Conservation (phyloP, 37 sponge, comb jelly and placozoan species). For the Petrosia ficiformis region DNA sequence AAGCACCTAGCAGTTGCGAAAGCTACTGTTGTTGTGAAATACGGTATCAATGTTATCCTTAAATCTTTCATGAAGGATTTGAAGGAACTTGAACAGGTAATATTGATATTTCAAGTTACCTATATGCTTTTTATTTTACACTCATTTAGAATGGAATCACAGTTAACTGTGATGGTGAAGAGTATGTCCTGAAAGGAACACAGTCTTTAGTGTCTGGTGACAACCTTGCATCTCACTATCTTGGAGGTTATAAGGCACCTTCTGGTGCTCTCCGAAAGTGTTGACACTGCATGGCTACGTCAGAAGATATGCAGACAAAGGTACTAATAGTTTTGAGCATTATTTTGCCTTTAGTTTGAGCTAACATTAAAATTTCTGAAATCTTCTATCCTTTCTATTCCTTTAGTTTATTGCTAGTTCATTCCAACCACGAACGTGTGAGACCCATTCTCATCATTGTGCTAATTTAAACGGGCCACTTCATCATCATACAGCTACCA, state of each 20-base stretch:
- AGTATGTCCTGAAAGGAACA: conserved; percentile 8
- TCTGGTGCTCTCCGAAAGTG: conserved; percentile 20
- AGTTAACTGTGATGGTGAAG: background rate
- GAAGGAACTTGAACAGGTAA: conserved; percentile 32
- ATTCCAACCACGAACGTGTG: conserved; percentile 22
- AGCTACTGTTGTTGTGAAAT: conserved; percentile 8
- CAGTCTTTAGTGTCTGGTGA: conserved; percentile 20
- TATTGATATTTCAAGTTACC: background rate
- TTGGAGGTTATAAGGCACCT: conserved; percentile 32
- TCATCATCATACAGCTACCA: conserved; percentile 58
- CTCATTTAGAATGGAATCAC: background rate
- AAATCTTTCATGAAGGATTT: conserved; percentile 41
- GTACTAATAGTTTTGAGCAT: conserved; percentile 12
- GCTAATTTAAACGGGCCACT: conserved; percentile 50
- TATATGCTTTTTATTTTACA: background rate
- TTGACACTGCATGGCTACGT: conserved; percentile 23
- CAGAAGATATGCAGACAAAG: conserved; percentile 20
- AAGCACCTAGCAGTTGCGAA: conserved; percentile 33
- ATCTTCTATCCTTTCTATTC: background rate
- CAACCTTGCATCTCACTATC: conserved; percentile 22
- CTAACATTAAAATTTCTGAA: background rate
- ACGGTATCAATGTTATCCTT: conserved; percentile 35
- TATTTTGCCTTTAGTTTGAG: background rate
- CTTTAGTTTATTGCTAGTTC: conserved; percentile 30
- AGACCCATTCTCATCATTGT: conserved; percentile 43